Conservation (phyloP, 2,797 vertebrate genomes). For the Astyanax mexicanus region DNA sequence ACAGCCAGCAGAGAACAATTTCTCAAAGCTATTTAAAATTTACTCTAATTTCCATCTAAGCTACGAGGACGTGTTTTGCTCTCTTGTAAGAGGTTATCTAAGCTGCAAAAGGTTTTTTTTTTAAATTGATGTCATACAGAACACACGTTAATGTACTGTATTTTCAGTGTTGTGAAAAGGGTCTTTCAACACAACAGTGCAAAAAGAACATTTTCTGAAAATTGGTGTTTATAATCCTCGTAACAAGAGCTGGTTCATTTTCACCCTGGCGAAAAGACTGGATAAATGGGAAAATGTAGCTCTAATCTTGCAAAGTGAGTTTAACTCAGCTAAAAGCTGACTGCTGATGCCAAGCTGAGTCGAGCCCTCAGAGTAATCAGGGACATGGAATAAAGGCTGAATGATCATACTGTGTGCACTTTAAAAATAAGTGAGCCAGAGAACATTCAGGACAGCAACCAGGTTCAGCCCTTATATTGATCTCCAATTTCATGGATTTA, state of each 20-base stretch:
- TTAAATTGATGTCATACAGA: background rate
- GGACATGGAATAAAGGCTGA: slow-evolving; percentile 23
- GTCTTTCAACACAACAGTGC: slow-evolving; percentile 20
- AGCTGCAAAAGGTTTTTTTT: slow-evolving; percentile 13
- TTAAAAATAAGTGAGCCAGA: slow-evolving; percentile 18
- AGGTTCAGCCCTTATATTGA: background rate
- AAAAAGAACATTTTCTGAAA: slow-evolving; percentile 5
- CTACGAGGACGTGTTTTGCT: background rate
- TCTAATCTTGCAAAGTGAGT: slow-evolving; percentile 14
- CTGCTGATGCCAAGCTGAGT: slow-evolving; percentile 4
- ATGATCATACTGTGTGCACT: background rate
- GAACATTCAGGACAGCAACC: slow-evolving; percentile 2
- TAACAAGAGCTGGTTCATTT: slow-evolving; percentile 24
- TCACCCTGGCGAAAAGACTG: background rate
- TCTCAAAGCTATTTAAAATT: background rate
- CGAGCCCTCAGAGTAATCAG: slow-evolving; percentile 25
- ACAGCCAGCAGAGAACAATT: background rate
- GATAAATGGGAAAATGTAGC: slow-evolving; percentile 8
- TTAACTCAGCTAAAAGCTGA: slow-evolving; percentile 1
- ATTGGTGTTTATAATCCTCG: background rate
- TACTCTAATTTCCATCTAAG: too few relatives aligned
- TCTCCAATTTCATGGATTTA: background rate
- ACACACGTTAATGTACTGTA: slow-evolving; percentile 7
- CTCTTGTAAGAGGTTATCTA: background rate
- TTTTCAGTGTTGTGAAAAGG: background rate